Evolutionary conservation across 2,113 vertebrate species (phyloP).

Genomic region (Eudyptes chrysolophus): DNA sequence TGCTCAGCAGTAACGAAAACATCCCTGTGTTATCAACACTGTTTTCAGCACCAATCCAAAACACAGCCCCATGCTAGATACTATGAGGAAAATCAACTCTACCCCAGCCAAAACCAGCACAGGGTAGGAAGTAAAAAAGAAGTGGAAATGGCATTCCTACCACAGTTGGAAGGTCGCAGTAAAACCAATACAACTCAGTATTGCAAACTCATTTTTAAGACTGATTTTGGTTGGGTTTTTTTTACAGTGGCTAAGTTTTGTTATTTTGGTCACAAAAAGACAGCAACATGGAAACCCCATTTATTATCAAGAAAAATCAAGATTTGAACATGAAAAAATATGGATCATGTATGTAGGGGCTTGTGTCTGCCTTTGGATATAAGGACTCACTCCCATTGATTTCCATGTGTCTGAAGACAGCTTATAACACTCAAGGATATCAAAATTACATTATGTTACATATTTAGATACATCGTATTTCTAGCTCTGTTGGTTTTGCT

Average conservation of each 20-base stretch:
- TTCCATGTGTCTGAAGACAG: background rate
- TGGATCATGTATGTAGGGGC: background rate
- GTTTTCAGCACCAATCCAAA: no score
- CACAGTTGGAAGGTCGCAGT: background rate
- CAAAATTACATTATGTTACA: background rate
- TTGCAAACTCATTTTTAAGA: background rate
- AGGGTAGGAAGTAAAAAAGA: conserved; percentile 12
- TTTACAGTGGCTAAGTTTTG: background rate
- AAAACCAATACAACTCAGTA: background rate
- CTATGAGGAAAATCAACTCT: no score
- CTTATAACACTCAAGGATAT: background rate
- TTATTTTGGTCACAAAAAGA: background rate
- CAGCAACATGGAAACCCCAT: background rate
- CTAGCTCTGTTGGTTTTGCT: background rate
- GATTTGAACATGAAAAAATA: background rate
- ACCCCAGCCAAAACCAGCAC: no score
- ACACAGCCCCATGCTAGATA: no score
- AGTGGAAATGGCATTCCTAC: background rate
- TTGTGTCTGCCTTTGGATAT: background rate
- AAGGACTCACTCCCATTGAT: background rate
- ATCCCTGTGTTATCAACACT: no score
- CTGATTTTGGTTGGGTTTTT: background rate
- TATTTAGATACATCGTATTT: background rate
- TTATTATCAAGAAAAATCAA: background rate
- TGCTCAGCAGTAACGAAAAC: no score